phyloP scores from a whole-genome alignment of 2,888 invertebrate genomes.

The Cerastis rubricosa region DNA sequence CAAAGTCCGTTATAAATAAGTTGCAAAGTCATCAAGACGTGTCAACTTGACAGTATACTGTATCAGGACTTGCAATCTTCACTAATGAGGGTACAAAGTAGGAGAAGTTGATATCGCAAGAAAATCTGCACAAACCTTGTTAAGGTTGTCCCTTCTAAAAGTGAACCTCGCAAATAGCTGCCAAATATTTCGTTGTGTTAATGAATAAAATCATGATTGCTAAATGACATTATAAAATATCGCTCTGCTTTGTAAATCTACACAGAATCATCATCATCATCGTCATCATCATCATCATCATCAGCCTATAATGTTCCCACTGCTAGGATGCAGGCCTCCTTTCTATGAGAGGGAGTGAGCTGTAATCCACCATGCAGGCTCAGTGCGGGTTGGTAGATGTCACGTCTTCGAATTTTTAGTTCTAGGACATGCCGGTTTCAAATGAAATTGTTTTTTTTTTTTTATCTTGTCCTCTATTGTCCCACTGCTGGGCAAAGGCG shows the following conservation, averaged over 20 bases:
- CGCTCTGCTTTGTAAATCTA: background rate
- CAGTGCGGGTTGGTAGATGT: no score
- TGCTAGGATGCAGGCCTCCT: no score
- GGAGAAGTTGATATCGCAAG: conserved; percentile 8
- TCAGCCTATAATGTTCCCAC: no score
- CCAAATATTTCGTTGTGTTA: background rate
- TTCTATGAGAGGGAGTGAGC: no score
- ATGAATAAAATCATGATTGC: background rate
- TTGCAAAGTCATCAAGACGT: background rate
- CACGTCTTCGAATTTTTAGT: no score
- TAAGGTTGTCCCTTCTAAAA: background rate
- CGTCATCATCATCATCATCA: no score
- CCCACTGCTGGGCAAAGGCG: no score
- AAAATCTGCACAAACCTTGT: conserved; percentile 1
- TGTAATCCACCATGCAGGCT: no score
- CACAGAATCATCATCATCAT: no score
- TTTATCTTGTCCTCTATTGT: no score
- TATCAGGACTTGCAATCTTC: conserved; percentile 22
- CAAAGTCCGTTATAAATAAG: background rate
- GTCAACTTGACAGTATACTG: background rate
- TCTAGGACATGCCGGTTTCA: no score
- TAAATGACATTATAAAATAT: background rate
- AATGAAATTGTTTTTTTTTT: no score
- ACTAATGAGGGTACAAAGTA: conserved; percentile 31
- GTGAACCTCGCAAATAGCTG: background rate